phyloP scores from a whole-genome alignment of 2,888 invertebrate genomes.

The Tetanocera ferruginea region DNA sequence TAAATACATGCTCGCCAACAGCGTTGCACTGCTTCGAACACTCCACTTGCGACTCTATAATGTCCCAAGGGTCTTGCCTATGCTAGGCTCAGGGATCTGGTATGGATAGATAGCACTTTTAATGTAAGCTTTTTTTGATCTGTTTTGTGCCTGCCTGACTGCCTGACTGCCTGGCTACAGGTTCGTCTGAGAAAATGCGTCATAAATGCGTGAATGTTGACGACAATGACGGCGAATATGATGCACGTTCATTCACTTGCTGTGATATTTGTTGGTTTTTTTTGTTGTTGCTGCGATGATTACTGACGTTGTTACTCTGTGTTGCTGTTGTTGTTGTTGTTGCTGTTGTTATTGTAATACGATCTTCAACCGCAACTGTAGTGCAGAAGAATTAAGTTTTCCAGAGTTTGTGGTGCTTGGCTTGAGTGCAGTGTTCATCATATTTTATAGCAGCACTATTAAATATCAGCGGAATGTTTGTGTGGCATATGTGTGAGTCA shows the following conservation, averaged over 20 bases:
- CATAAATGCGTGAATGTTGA: conserved; percentile 46
- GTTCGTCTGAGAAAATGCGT: conserved; percentile 49
- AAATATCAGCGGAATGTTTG: neutral
- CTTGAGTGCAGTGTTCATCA: neutral
- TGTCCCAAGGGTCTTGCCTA: conserved; percentile 42
- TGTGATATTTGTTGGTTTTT: neutral
- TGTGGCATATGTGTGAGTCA: too few species aligned
- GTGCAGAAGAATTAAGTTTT: neutral
- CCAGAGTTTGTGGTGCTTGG: neutral
- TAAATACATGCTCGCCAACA: neutral
- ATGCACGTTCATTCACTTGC: neutral
- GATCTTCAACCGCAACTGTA: neutral
- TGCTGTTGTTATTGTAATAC: neutral
- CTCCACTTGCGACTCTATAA: conserved; percentile 5
- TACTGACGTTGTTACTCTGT: neutral
- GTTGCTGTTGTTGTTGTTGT: neutral
- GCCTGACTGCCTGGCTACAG: conserved; percentile 12
- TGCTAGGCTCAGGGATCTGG: neutral
- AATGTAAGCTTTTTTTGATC: neutral
- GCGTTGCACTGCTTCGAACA: conserved; percentile 3
- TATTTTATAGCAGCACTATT: conserved; percentile 9
- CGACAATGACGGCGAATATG: conserved; percentile 34
- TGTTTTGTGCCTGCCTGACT: neutral
- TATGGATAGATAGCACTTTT: conserved; percentile 2
- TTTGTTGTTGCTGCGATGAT: neutral